A percentile compares a stretch with the other conserved stretches of the same genome.
Conservation (phyloP, 2,113 vertebrate genomes). For the Gopherus evgoodei region DNA sequence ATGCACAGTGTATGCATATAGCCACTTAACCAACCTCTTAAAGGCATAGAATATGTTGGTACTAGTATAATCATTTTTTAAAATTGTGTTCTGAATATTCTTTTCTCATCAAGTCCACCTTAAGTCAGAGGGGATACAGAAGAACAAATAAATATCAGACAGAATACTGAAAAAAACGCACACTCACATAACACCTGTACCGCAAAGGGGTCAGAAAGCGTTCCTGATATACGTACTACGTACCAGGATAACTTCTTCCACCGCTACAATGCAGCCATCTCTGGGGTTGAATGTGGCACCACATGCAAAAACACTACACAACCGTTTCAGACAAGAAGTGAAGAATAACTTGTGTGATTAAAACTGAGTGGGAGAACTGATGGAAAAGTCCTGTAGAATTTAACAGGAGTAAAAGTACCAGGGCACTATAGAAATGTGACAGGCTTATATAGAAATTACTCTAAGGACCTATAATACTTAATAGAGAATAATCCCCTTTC, state of each 20-base stretch:
- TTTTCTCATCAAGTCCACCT: background rate
- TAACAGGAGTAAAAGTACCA: background rate
- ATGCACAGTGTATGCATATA: background rate
- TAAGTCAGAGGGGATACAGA: background rate
- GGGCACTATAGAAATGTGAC: background rate
- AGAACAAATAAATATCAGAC: too few species aligned
- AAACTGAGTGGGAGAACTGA: background rate
- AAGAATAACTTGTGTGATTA: background rate
- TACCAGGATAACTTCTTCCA: background rate
- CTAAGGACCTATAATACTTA: background rate
- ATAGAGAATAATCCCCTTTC: background rate
- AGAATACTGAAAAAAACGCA: background rate
- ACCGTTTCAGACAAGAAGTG: background rate
- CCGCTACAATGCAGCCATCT: background rate
- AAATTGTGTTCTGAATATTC: background rate
- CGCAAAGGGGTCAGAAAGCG: background rate
- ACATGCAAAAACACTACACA: background rate
- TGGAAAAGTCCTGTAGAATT: background rate
- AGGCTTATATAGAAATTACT: background rate
- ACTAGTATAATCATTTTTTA: fast-evolving
- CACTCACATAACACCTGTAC: background rate
- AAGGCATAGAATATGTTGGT: background rate
- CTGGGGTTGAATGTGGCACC: background rate
- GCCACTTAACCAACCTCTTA: background rate
- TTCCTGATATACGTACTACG: background rate